Evolutionary conservation across 2,113 vertebrate genomes (phyloP).

Genomic region (Hemichromis elongatus): DNA sequence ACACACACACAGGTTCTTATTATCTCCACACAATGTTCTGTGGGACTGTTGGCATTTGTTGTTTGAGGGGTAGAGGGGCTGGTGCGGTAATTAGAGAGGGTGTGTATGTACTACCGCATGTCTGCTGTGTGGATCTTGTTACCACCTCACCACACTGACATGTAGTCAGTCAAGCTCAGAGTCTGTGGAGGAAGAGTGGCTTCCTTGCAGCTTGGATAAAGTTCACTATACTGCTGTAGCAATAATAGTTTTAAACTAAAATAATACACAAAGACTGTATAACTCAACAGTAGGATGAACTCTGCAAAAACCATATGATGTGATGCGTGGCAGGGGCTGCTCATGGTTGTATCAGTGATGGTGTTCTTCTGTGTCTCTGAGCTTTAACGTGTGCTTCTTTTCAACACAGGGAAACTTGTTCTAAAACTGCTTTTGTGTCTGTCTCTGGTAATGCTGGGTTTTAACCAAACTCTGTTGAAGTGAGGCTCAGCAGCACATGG

Average conservation of each 20-base stretch:
- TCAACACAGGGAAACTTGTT: background rate
- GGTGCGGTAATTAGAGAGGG: conserved; percentile 17
- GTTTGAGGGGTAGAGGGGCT: background rate
- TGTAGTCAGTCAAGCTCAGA: background rate
- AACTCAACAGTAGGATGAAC: background rate
- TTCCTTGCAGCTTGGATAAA: background rate
- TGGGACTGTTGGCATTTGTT: background rate
- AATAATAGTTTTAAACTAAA: conserved; percentile 20
- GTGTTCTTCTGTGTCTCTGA: background rate
- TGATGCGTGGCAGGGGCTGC: background rate
- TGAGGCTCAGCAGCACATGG: background rate
- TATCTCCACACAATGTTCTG: background rate
- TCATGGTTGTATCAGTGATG: background rate
- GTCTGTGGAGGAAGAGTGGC: background rate
- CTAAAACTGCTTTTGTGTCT: background rate
- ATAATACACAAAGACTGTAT: background rate
- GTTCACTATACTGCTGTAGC: conserved; percentile 20
- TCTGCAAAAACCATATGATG: background rate
- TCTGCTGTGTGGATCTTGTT: conserved; percentile 6
- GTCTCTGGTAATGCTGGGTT: background rate
- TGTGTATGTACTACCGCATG: background rate
- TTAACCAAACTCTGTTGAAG: background rate
- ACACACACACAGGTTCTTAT: background rate
- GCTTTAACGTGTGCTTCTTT: background rate
- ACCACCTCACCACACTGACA: background rate